Base-by-base conservation (phyloP, 2,888 invertebrate genomes). In the Sinotaia quadrata region DNA sequence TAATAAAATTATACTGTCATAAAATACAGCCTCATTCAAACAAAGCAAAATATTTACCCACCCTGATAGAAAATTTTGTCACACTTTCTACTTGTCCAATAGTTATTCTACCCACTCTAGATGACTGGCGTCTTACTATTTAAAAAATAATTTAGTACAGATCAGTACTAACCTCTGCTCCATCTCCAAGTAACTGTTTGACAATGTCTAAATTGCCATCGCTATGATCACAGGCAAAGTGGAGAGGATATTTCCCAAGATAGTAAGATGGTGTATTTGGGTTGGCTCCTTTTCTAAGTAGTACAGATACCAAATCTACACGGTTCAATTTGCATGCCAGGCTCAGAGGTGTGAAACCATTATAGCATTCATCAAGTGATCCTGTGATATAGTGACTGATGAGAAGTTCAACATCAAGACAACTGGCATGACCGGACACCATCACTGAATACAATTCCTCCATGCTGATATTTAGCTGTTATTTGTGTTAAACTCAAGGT, bases 271-370 rank as follows among this genome's bases (percentile, higher is more conserved):
- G 18, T 12, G 57, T 68, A 47, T 75, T 69, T 1, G 67, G 54
- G 18, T 57, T 34, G 12, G 75, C 75, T 7, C 73, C 70, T 57
- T 62, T 63, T 12, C 49, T 58, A 37, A 75, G 58, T 10, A 75
- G 61, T 24, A 72, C 47, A 2, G 59, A 57, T 12, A 75, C 68
- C 12, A 75, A 62, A 36, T 72, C 73, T 10, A 59, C 62, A 12
- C 71, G 63, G n/a, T 73, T 69, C 51, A 66, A 36, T 37, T 69
- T 68, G 66, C 69, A 71, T 4, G 75, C 75, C 27, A 67, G 21
- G 51, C 73, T 61, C 18, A 73, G 60, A 7, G 73, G 73, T 3
- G 69, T 73, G 49, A 65, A 18, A 3, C 56, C 34, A 29, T 47
- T 68, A n/a, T 52, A 27, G 31, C 56, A 56, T 31, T 36, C 44